Conservation (phyloP, 2,888 invertebrate species). For the Sesia bembeciformis region DNA sequence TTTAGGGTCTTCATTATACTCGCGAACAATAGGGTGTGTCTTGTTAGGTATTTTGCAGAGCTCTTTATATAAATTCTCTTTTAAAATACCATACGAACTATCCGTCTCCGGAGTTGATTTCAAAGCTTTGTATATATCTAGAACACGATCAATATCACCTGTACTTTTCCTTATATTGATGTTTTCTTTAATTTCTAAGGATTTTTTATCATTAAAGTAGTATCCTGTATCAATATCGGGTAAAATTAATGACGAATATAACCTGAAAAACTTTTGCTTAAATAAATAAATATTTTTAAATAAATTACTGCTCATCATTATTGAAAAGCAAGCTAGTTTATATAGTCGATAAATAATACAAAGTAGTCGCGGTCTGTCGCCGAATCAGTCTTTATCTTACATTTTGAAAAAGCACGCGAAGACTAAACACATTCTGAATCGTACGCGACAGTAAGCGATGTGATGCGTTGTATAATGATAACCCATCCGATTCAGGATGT, state of each 20-base stretch:
- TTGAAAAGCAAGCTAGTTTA: too few relatives aligned
- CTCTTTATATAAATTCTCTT: slow-evolving; percentile 67
- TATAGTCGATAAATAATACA: too few relatives aligned
- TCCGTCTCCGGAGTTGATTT: slow-evolving; percentile 22
- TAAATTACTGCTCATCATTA: too few relatives aligned
- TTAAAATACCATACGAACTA: slow-evolving; percentile 20
- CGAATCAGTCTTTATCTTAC: too few relatives aligned
- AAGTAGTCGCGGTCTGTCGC: too few relatives aligned
- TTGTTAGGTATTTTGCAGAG: slow-evolving; percentile 82
- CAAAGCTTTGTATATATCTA: slow-evolving; percentile 49
- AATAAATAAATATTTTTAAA: not conserved
- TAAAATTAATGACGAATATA: slow-evolving; percentile 20
- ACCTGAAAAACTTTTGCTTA: slow-evolving; percentile 7
- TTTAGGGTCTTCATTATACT: slow-evolving; percentile 75
- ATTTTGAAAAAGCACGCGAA: too few relatives aligned
- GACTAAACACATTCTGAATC: too few relatives aligned
- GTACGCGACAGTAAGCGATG: too few relatives aligned
- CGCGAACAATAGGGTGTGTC: slow-evolving; percentile 78
- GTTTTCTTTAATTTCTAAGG: slow-evolving; percentile 76
- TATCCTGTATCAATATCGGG: slow-evolving; percentile 76
- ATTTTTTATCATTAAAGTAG: slow-evolving; percentile 76
- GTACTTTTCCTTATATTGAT: slow-evolving; percentile 79
- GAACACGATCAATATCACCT: slow-evolving; percentile 77
- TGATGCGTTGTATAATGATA: too few relatives aligned
- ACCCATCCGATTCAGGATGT: too few relatives aligned